Conservation (phyloP, 2,888 invertebrate genomes). For the Orthonevra nobilis region DNA sequence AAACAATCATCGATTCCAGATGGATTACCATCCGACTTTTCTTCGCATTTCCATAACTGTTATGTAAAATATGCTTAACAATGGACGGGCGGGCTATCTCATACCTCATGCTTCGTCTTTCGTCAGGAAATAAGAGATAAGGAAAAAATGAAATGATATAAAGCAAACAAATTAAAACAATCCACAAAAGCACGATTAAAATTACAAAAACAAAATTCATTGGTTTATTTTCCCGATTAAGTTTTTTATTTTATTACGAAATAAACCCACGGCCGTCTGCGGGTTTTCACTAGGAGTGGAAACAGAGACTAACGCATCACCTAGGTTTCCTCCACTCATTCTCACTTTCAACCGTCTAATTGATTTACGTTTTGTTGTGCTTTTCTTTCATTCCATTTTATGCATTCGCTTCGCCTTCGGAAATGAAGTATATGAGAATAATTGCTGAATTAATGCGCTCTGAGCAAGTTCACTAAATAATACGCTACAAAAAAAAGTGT, state of each 20-base stretch:
- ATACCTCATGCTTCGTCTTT: background rate
- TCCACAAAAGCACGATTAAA: constrained; percentile 3
- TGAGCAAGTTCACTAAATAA: constrained; percentile 39
- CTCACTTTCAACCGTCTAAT: constrained; percentile 66
- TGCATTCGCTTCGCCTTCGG: constrained; percentile 26
- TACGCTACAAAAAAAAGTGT: constrained; percentile 8
- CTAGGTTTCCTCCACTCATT: constrained; percentile 48
- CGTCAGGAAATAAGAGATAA: constrained; percentile 20
- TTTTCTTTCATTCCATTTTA: constrained; percentile 6
- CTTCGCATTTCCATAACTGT: background rate
- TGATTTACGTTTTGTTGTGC: constrained; percentile 40
- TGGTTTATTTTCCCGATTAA: constrained; percentile 52
- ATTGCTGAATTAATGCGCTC: constrained; percentile 59
- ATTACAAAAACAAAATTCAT: background rate
- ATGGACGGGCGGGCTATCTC: background rate
- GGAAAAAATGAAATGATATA: background rate
- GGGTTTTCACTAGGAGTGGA: too few species aligned
- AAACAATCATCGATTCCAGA: constrained; percentile 1
- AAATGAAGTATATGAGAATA: too few species aligned
- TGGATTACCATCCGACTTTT: background rate
- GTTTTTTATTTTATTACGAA: constrained; percentile 31
- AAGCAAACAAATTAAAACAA: constrained; percentile 3
- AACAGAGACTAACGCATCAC: too few species aligned
- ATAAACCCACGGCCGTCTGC: constrained; percentile 15
- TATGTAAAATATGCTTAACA: background rate